Evolutionary conservation across 2,888 invertebrate genomes (phyloP), one percentile per base, ranked within the genome.

Genomic region (Cephus pygmeus): DNA sequence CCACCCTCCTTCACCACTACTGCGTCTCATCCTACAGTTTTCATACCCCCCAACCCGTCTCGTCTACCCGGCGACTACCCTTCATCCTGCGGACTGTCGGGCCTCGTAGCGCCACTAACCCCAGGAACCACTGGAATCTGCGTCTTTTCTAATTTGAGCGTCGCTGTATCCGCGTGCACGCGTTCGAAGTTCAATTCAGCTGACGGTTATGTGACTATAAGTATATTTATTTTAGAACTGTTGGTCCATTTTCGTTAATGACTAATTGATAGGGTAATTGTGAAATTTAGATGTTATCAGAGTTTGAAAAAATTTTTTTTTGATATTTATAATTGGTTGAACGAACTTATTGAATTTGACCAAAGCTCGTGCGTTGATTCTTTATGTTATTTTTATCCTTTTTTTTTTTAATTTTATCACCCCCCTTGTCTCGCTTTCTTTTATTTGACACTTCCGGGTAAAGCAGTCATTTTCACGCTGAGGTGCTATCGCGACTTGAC

Each of bases 401-500:
- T 23, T 23, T 40, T 40, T 40, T 56, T 56, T 56, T 56, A 2
- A 56, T 56, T 23, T 23, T 9, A 2, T 56, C 56, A 23, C 23
- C 23, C 56, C 56, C 9, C 56, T 56, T 56, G 2, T 23, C 56
- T 23, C 23, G 56, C 23, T 56, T 56, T 56, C 9, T 56, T 56
- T 56, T 56, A 56, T 56, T 56, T 56, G 23, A 56, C 56, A 56
- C 56, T 56, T 56, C 56, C 56, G 56, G 56, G 56, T 23, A 56
- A 34, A 35, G 30, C 91, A 90, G 91, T 91, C 90, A 91, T 91
- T 92, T 91, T 89, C 90, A 90, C 89, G 88, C 77, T 79, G 76
- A 77, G 56, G 56, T 56, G 56, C 23, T 56, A 56, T 56, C 56
- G 56, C 56, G 56, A 56, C 56, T 56, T 56, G 56, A 56, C 56